Base-by-base conservation (phyloP, 2,113 vertebrate genomes). In the Bufo gargarizans region DNA sequence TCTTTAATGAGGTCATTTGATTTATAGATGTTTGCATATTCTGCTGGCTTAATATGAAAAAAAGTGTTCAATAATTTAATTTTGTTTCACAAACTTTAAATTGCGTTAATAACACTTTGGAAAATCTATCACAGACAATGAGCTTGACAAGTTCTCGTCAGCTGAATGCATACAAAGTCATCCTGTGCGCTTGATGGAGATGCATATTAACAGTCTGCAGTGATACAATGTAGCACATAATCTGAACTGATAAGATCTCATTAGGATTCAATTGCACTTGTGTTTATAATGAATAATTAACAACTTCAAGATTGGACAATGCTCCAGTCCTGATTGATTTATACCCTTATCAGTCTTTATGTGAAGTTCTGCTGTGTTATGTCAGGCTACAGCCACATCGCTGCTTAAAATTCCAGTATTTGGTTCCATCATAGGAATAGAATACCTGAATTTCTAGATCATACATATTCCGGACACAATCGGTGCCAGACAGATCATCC, bases 1-100 rank as follows among this genome's bases (percentile, higher is more conserved):
- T 53, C 55, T 14, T 90, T 88, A 91, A 90, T 71, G 63, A 92
- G 89, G 87, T 77, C 89, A 89, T 89, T 84, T 84, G 85, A 85
- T 72, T 61, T 84, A 85, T 61, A 88, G 69, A 86, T 13, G 0
- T 72, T 55, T 53, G 67, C 56, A 81, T 53, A 71, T 89, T 87
- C 61, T 65, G 77, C 85, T 49, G 8, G 3, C 0, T 0, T 89
- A 67, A 80, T 78, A 86, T 76, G 50, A 81, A 55, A 69, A 76
- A 65, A 85, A n/a, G n/a, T 49, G 8, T 63, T 88, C 65, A 22
- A 53, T 84, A 88, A 43, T 77, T 86, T 84, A 22, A 0, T 85
- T 91, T 77, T 84, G 53, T 71, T 33, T 77, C 20, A 84, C 67
- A 58, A 6, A 89, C 72, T 87, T 89, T 86, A 81, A 90, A 88